phyloP scores from a whole-genome alignment of 2,797 vertebrate species.

The Apogon hyalosoma region DNA sequence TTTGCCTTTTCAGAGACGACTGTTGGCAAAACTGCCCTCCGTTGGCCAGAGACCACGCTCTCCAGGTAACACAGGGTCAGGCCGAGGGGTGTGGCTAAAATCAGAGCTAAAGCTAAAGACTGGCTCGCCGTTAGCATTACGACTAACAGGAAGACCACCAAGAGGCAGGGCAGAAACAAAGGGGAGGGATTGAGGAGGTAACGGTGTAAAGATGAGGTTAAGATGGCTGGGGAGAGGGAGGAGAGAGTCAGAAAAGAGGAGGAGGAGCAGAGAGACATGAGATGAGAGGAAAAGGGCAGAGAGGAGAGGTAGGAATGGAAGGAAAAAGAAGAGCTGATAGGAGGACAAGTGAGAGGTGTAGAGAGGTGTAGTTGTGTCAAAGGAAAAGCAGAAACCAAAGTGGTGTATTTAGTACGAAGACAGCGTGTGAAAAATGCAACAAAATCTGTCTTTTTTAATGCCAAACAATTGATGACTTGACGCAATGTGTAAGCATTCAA shows the following conservation, averaged over 20 bases:
- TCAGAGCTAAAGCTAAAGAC: slow-evolving; percentile 90
- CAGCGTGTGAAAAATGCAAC: slow-evolving; percentile 24
- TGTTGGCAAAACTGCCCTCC: slow-evolving; percentile 45
- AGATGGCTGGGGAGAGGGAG: slow-evolving; percentile 72
- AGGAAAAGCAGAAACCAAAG: slow-evolving; percentile 25
- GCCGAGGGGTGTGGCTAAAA: slow-evolving; percentile 92
- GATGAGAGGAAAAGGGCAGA: slow-evolving; percentile 77
- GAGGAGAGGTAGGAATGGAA: slow-evolving; percentile 56
- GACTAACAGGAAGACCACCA: slow-evolving; percentile 87
- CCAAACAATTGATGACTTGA: slow-evolving; percentile 15
- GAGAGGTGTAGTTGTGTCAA: slow-evolving; percentile 26
- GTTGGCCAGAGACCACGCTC: slow-evolving; percentile 82
- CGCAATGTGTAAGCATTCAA: slow-evolving; percentile 9
- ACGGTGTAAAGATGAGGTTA: slow-evolving; percentile 80
- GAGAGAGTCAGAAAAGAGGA: slow-evolving; percentile 78
- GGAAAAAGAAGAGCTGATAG: slow-evolving; percentile 21
- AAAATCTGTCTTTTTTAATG: slow-evolving; percentile 22
- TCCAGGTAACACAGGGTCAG: slow-evolving; percentile 94
- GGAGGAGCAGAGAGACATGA: slow-evolving; percentile 29
- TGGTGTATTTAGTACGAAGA: slow-evolving; percentile 34
- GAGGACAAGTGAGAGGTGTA: slow-evolving; percentile 18
- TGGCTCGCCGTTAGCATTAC: slow-evolving; percentile 93
- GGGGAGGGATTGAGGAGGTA: slow-evolving; percentile 89
- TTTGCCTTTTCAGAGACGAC: slow-evolving; percentile 35
- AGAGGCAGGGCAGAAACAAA: slow-evolving; percentile 89